A percentile compares a stretch with the other conserved stretches of the same genome.
phyloP scores from a whole-genome alignment of 2,113 vertebrate species.

The Tautogolabrus adspersus region DNA sequence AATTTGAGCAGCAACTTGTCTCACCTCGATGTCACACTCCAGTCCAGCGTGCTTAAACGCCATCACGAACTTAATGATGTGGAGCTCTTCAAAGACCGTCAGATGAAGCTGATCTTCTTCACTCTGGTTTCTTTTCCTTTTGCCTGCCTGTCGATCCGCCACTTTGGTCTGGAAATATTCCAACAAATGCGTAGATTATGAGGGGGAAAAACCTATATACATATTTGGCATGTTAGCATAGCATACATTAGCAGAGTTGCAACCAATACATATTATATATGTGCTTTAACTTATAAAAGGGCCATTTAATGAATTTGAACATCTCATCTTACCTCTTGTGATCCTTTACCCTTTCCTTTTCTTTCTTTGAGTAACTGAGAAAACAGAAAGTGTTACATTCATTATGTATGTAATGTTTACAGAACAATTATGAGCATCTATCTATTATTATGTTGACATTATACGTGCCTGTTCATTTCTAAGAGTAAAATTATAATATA shows the following conservation, averaged over 20 bases:
- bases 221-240: not conserved
- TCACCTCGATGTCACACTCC: constrained; percentile 88
- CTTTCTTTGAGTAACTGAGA: constrained; percentile 90
- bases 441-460: no score
- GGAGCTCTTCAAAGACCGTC: constrained; percentile 93
- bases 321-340: constrained; percentile 86
- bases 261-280: no score
- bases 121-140: not conserved
- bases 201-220: not conserved
- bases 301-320: not conserved
- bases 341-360: constrained; percentile 83
- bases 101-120: constrained; percentile 82
- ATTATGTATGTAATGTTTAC: no score
- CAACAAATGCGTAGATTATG: not conserved
- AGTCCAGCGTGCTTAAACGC: constrained; percentile 86
- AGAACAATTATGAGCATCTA: no score
- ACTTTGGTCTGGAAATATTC: not conserved
- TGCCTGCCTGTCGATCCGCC: not conserved
- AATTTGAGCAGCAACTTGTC: constrained; percentile 14
- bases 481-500: no score
- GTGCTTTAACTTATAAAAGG: not conserved
- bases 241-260: no score
- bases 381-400: not conserved
- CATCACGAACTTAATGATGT: constrained; percentile 91
- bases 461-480: no score